Base-by-base conservation (phyloP, 2,113 vertebrate species). In the Melanerpes formicivorus region DNA sequence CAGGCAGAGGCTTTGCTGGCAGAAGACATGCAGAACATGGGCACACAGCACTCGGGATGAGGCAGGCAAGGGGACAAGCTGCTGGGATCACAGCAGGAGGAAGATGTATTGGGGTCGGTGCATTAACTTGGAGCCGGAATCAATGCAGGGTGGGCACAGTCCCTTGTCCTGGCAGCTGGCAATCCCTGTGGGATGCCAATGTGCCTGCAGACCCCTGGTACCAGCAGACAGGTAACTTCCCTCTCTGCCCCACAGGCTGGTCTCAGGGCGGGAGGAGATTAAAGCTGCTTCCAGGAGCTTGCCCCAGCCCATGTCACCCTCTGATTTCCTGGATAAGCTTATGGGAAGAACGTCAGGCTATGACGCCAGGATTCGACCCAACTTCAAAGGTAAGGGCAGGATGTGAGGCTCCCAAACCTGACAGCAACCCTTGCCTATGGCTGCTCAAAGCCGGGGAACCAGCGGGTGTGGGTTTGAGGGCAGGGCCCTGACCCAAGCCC, bases 241-340 rank as follows among this genome's bases (percentile, higher is more conserved):
- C 62, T 25, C 56, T 67, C 32, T 95, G 72, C 58, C 29, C 32
- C 14, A 0, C 95, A 99, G 99, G 97, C 97, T 97, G 92, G 98
- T 98, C 94, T 98, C 98, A 96, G 99, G 98, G 97, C 97, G 98
- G 96, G 98, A 99, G 95, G 98, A 99, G 98, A 97, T 97, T 95
- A 98, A 98, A 97, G 97, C 98, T 91, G 95, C 97, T 76, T 93
- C 97, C 93, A 97, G 95, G 50, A 90, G 94, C 5, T 42, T 92
- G 27, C 80, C 97, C 29, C 97, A 98, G 94, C 96, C 97, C 8
- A 98, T 98, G 98, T 99, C 99, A 27, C 98, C 98, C 74, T 99
- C 99, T 46, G 99, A 99, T 97, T 99, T 99, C 97, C 97, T 99
- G 96, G 99, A 99, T 97, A 99, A 99, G 97, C 98, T 99, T 69